Evolutionary conservation across 2,888 invertebrate species (phyloP), one percentile per base, ranked within the genome.

Genomic region (Onchidella celtica): DNA sequence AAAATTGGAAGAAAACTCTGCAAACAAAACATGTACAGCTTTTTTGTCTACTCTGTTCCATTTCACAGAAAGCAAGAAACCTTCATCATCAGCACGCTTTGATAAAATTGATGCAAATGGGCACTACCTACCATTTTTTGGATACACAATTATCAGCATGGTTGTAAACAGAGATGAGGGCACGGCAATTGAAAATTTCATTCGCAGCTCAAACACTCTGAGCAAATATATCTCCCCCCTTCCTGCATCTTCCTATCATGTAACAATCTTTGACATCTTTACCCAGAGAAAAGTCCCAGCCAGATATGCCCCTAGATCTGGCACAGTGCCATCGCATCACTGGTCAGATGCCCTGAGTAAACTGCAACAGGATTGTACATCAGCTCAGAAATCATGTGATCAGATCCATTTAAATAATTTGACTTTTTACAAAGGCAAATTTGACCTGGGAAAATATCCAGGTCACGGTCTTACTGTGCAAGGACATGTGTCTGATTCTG

Each of bases 181-280:
- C 29, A 17, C 24, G 14, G 3, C 24, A 4, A 34, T 74, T 29
- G 34, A 61, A 9, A n/a, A 61, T 9, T 59, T 21, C 61, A 74
- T 74, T n/a, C 34, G 32, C 59, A 32, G 36, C 24, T n/a, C 59
- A 14, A 57, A 61, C 14, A 36, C n/a, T 21, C 74, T 74, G 11
- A 61, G 38, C 59, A 61, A 74, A 32, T 61, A 59, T n/a, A 6
- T 74, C 1, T 29, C 74, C n/a, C 59, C 74, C 6, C 61, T 74
- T 17, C 74, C 74, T 32, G 36, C 61, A 6, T 32, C 61, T n/a
- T 74, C 59, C 0, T 74, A 74, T 36, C 74, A 74, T 36, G 61
- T 74, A 9, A 74, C 61, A 11, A 61, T 36, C 6, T 74, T 29
- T 61, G 36, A 74, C 27, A 29, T 74, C 11, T 61, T 74, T 36